These are phyloP conservation scores for Megaceryle maxima DNA, from an alignment of 2,113 vertebrate genomes.

Conservation along the genomic window DNA sequence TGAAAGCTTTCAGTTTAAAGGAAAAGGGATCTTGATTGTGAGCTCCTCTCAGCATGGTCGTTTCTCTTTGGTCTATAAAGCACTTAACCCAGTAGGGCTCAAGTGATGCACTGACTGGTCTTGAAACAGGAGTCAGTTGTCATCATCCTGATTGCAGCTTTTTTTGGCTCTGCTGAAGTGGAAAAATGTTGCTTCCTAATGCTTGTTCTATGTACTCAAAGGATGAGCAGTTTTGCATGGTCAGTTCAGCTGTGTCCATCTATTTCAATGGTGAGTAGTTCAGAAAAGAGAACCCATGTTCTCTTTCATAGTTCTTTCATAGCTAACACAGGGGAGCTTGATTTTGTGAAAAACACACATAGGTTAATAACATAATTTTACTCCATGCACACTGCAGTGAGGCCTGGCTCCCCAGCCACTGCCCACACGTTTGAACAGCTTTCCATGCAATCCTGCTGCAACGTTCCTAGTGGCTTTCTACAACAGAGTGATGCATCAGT, in stretches of 20 bases:
- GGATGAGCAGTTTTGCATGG: not conserved
- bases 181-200: not conserved
- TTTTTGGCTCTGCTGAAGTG: not conserved
- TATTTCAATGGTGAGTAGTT: not conserved
- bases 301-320: no score
- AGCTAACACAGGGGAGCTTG: fast-evolving
- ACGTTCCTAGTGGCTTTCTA: no score
- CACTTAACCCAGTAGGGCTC: not conserved
- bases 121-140: not conserved
- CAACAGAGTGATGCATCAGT: no score
- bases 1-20: not conserved
- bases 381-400: fast-evolving
- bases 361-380: not conserved
- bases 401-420: not conserved
- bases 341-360: not conserved
- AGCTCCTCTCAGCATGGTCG: not conserved
- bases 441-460: not conserved
- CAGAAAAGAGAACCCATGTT: not conserved
- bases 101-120: not conserved
- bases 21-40: not conserved
- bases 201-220: not conserved
- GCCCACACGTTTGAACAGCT: fast-evolving
- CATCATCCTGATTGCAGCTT: not conserved
- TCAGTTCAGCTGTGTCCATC: not conserved
- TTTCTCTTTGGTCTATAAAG: not conserved